Base-by-base conservation (phyloP, 2,113 vertebrate species). In the Ploceus nigricollis region DNA sequence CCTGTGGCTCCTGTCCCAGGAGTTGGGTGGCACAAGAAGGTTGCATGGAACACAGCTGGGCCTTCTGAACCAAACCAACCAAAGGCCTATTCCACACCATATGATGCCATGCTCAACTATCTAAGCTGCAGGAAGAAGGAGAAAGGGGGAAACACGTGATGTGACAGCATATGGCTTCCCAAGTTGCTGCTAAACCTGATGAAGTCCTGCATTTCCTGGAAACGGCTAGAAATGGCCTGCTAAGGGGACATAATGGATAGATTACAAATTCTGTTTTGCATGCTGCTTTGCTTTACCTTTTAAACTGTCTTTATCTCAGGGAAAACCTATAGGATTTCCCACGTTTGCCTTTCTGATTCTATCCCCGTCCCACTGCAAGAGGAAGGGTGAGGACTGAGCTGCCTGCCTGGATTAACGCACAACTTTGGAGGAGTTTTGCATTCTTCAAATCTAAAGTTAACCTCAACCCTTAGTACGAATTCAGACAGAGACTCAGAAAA, bases 91-190 rank as follows among this genome's bases (percentile, higher is more conserved):
- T 24, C 40, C 48, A 21, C 4, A 35, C 11, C 21, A 10, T 9
- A 44, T 1, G 44, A 35, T 6, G 4, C 8, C 6, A 7, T 12
- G 37, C 37, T 61, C 33, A 35, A 20, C 60, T 28, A 24, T 31
- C 23, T 57, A 48, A 86, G 23, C 15, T 17, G 22, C 5, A 16
- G 24, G 9, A 24, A 68, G 23, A 8, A 39, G 30, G 10, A 68
- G 16, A 19, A 58, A 53, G 13, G 21, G 27, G 47, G 6, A 61
- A 7, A 47, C 10, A 3, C 0, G 3, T 0, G 0, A 35, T 12
- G 21, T 5, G 10, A 24, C 3, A 11, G 13, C 16, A 25, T 8
- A 9, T 4, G 39, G 31, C 35, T 60, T 70, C 70, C 27, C 16
- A 47, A 45, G 25, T 15, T 27, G 28, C 18, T 2, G 1, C n/a